These are phyloP conservation scores for Rosalia funebris DNA, from an alignment of 2,888 invertebrate genomes.

Conservation along the genomic window DNA sequence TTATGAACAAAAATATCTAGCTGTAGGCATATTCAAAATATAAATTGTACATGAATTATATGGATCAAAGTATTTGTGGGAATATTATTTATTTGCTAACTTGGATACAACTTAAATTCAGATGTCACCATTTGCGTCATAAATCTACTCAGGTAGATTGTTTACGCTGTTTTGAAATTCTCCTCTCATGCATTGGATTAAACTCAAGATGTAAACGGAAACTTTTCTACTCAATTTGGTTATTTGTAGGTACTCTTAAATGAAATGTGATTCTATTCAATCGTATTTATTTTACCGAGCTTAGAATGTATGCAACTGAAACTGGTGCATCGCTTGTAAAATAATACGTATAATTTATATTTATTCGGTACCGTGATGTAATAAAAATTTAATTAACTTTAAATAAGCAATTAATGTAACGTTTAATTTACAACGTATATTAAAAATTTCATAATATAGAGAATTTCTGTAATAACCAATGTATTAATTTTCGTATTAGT, in stretches of 20 bases:
- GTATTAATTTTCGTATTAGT: no score
- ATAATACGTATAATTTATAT: no score
- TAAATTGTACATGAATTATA: neutral
- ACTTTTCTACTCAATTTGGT: neutral
- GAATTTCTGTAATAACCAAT: no score
- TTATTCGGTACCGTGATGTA: no score
- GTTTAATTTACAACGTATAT: no score
- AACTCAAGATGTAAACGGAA: neutral
- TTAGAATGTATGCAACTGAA: no score
- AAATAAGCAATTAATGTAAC: no score
- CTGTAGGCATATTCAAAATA: neutral
- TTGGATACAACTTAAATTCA: conserved; percentile 11
- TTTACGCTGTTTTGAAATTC: conserved; percentile 8
- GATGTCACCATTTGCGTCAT: conserved; percentile 1
- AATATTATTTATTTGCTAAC: conserved; percentile 8
- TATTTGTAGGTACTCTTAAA: neutral
- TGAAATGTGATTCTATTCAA: neutral
- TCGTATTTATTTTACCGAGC: neutral
- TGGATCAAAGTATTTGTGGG: neutral
- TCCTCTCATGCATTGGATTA: neutral
- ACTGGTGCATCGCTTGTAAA: no score
- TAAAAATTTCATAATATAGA: no score
- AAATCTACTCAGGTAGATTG: conserved; percentile 9
- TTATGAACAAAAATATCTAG: no score
- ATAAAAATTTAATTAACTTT: no score